Percentiles rank a stretch among this genome's conserved stretches.
These are phyloP conservation scores for Rhegmatorhina hoffmannsi DNA, from an alignment of 2,113 vertebrate species.

Conservation along the genomic window DNA sequence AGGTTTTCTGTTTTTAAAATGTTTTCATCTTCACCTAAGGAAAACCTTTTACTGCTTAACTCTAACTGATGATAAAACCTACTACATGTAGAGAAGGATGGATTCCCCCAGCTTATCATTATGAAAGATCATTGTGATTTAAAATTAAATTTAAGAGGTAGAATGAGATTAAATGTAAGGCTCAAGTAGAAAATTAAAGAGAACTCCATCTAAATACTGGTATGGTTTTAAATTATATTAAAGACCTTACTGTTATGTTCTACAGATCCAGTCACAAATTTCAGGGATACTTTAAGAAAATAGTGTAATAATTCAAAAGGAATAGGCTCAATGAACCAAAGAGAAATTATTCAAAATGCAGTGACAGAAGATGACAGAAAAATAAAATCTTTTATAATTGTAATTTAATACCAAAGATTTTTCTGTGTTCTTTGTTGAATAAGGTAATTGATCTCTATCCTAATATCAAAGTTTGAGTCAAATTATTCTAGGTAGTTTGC, in stretches of 20 bases:
- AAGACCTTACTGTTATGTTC: not conserved
- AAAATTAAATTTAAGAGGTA: slow-evolving; percentile 8
- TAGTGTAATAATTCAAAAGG: not conserved
- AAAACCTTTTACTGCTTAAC: not conserved
- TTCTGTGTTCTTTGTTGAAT: not conserved
- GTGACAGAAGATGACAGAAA: not conserved
- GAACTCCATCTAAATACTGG: not conserved
- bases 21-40: not conserved
- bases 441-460: not conserved
- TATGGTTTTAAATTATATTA: not conserved
- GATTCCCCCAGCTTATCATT: not conserved
- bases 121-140: not conserved
- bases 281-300: not conserved
- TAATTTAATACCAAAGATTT: not conserved
- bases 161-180: slow-evolving; percentile 9
- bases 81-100: not conserved
- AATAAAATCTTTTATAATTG: not conserved
- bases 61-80: not conserved
- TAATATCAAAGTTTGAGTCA: not conserved
- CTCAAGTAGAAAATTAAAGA: slow-evolving; percentile 3
- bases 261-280: not conserved
- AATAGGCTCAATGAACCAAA: not conserved
- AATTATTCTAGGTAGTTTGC: not conserved
- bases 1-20: not conserved
- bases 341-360: not conserved